Evolutionary conservation across 2,797 vertebrate genomes (phyloP).

Genomic region (Hyperoplus lanceolatus): DNA sequence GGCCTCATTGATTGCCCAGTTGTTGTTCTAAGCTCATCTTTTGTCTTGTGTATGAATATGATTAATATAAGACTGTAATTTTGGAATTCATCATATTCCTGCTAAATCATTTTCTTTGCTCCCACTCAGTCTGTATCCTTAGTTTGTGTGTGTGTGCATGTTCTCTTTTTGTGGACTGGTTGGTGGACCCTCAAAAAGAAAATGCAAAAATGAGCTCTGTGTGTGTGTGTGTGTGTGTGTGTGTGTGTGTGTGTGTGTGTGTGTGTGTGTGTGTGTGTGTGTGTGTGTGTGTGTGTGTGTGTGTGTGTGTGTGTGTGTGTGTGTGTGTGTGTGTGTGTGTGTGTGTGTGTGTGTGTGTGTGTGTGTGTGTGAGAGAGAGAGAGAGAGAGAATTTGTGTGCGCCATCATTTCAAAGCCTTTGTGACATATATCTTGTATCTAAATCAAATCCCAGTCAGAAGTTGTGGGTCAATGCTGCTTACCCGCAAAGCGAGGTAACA

Average conservation of each 20-base stretch:
- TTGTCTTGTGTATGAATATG: neutral
- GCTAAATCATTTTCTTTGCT: neutral
- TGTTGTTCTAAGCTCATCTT: neutral
- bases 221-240: neutral
- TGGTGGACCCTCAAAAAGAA: too few species aligned
- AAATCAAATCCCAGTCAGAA: constrained; percentile 7
- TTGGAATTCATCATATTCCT: neutral
- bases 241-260: neutral
- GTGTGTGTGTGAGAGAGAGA: neutral
- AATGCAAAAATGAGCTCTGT: too few species aligned
- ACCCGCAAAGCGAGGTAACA: neutral
- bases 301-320: neutral
- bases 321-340: neutral
- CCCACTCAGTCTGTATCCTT: neutral
- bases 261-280: neutral
- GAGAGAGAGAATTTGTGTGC: neutral
- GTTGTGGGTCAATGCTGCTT: neutral
- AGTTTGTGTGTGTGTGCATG: neutral
- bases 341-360: neutral
- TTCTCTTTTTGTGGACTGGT: too few species aligned
- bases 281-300: neutral
- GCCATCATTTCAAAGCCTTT: neutral
- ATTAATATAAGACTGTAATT: neutral
- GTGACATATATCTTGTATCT: constrained; percentile 1
- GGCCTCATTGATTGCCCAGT: neutral